A percentile compares a stretch with the other conserved stretches of the same genome.
Conservation (phyloP, 2,797 vertebrate genomes). For the Enteromius trimaculatus region DNA sequence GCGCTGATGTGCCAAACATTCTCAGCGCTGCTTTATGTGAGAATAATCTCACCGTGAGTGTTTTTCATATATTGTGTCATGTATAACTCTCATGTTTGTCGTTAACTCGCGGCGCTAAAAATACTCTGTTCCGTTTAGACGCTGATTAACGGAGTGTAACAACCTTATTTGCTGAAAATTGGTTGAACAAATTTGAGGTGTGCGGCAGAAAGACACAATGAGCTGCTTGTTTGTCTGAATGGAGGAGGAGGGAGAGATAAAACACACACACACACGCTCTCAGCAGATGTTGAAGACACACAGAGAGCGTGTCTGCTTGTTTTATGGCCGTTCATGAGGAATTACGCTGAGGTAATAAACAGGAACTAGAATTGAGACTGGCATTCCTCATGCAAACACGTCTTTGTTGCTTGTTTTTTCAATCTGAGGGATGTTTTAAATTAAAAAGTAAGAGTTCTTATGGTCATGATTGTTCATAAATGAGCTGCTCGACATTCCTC, state of each 20-base stretch:
- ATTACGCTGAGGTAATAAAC: conserved; percentile 4
- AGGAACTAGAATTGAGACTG: background rate
- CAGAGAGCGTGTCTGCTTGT: background rate
- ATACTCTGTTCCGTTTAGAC: background rate
- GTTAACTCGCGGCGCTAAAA: background rate
- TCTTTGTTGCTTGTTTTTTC: background rate
- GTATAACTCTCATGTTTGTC: background rate
- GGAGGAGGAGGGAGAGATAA: conserved; percentile 34
- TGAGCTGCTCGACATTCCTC: conserved; percentile 4
- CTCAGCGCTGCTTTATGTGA: background rate
- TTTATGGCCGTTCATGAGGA: conserved; percentile 12
- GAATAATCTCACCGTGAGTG: background rate
- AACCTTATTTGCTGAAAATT: conserved; percentile 69
- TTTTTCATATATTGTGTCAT: background rate
- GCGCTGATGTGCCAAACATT: background rate
- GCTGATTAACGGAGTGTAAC: conserved; percentile 65
- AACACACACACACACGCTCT: conserved; percentile 14
- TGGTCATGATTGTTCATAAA: background rate
- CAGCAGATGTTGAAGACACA: conserved; percentile 32
- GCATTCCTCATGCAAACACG: background rate
- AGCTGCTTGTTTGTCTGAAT: conserved; percentile 56
- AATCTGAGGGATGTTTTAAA: background rate
- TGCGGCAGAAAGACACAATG: conserved; percentile 60
- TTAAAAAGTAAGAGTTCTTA: background rate
- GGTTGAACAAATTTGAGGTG: conserved; percentile 70